Evolutionary conservation across 2,797 vertebrate species (phyloP).

Genomic region (Takifugu rubripes): DNA sequence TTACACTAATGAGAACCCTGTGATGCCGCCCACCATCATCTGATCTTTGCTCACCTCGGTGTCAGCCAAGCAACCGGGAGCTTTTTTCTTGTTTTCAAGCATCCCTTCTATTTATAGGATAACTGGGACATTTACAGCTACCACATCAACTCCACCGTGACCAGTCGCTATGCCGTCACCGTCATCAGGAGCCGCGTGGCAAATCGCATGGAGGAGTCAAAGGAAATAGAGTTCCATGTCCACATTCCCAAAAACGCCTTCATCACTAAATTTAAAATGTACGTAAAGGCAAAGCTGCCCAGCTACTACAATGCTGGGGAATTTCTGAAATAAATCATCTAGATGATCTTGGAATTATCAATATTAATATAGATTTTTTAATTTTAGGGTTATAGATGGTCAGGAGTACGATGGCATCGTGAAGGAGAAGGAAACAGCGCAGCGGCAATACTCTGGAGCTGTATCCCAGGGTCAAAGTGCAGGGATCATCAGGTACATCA

Average conservation of each 20-base stretch:
- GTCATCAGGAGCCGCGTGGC: constrained; percentile 83
- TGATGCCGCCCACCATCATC: neutral
- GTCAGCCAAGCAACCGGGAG: constrained; percentile 3
- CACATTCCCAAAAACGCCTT: constrained; percentile 90
- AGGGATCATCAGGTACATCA: constrained; percentile 79
- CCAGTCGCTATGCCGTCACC: constrained; percentile 84
- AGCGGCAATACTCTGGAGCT: constrained; percentile 74
- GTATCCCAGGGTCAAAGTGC: constrained; percentile 81
- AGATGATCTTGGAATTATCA: neutral
- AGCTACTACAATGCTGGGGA: neutral
- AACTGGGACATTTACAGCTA: constrained; percentile 86
- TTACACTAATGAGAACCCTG: constrained; percentile 30
- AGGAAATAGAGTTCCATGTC: constrained; percentile 83
- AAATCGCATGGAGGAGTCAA: constrained; percentile 73
- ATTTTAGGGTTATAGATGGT: constrained; percentile 80
- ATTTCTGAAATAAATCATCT: neutral
- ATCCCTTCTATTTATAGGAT: constrained; percentile 41
- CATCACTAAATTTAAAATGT: constrained; percentile 94
- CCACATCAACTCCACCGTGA: constrained; percentile 83
- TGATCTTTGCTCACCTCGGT: constrained; percentile 40
- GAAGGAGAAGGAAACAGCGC: constrained; percentile 80
- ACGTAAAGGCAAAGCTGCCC: constrained; percentile 36
- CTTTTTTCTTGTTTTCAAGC: constrained; percentile 3
- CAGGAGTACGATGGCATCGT: constrained; percentile 81
- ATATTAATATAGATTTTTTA: neutral